Evolutionary conservation across 2,113 vertebrate species (phyloP), one percentile per base, ranked within the genome.

Genomic region (Ptyas mucosa): DNA sequence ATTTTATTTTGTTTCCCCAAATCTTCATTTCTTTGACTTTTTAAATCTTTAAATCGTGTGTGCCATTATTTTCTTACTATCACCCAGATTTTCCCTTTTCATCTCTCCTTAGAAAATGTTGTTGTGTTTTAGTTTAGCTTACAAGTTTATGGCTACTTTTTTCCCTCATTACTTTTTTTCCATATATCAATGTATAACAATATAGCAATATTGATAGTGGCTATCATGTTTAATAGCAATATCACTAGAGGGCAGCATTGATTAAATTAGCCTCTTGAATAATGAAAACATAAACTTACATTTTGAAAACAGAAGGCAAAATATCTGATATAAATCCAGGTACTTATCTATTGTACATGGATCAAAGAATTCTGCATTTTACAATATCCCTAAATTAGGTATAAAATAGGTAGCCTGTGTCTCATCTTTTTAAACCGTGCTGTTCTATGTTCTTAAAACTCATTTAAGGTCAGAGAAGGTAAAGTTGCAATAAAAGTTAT

Each of bases 211-310:
- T 85, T 90, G 12, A 58, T 93, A 91, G 88, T 92, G 94, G 95
- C 91, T 91, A 93, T 85, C 14, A 26, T n/a, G 18, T 91, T 95
- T 91, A 96, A 49, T 88, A 58, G 46, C 46, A 69, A n/a, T 34
- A 90, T 97, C 97, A 14, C 97, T 96, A 97, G 97, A 96, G 96
- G 96, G 96, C 96, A 95, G 87, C 91, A 95, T 93, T 92, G 95
- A 93, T 95, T 88, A 95, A 94, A 95, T 91, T 91, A 95, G 43
- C 88, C 24, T 52, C 0, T 23, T 89, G 58, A 93, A 91, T 89
- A 55, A 92, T 92, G 46, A 89, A 81, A 3, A 58, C 94, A 81
- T 91, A 91, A 88, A 91, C 86, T 94, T 91, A 93, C 92, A 93
- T 91, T 34, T 64, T 54, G 92, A 92, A 94, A 94, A 34, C 55